Base-by-base conservation (phyloP, 1,140 invertebrate genomes). In the Ylistrum balloti region DNA sequence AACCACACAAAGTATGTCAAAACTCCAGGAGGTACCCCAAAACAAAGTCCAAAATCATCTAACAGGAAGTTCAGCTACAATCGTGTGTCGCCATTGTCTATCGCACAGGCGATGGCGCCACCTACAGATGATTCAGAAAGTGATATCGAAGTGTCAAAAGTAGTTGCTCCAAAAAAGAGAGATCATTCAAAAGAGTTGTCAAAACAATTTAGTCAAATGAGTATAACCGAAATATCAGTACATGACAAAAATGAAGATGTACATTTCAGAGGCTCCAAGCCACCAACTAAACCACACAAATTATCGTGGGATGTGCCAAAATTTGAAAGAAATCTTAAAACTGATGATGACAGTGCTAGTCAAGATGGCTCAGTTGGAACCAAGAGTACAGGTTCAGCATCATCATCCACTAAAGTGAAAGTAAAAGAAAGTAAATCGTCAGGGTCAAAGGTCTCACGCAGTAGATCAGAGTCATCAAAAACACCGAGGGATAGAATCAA, bases 21-120 rank as follows among this genome's bases (percentile, higher is more conserved):
- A 91, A 93, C 91, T 85, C 93, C 93, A 33, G 91, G 92, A 88
- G 93, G 93, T 7, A 92, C 92, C 85, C 93, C 93, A 33, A 92
- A 92, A 90, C 85, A 89, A 86, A 93, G 93, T 90, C 93, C 92
- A 3, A 93, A 93, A 92, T 85, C 88, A 11, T 74, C 89, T 1
- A 88, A 41, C 35, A 87, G 85, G 17, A 88, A 86, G 41, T 92
- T 92, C 28, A 85, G 33, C 28, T 85, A 89, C 33, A 92, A 92
- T 87, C 88, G 89, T 33, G 88, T 90, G 1, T 92, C 89, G 7
- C 91, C 91, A 15, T 85, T 92, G 33, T 45, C 41, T 45, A 85
- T 74, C 28, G 35, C 88, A 13, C 85, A 45, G 9, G 90, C 87
- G 85, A 45, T 88, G 32, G 20, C 88, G 33, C 56, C 91, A 48